Evolutionary conservation across 2,797 vertebrate species (phyloP).

Genomic region (Lepilemur septentrionalis): DNA sequence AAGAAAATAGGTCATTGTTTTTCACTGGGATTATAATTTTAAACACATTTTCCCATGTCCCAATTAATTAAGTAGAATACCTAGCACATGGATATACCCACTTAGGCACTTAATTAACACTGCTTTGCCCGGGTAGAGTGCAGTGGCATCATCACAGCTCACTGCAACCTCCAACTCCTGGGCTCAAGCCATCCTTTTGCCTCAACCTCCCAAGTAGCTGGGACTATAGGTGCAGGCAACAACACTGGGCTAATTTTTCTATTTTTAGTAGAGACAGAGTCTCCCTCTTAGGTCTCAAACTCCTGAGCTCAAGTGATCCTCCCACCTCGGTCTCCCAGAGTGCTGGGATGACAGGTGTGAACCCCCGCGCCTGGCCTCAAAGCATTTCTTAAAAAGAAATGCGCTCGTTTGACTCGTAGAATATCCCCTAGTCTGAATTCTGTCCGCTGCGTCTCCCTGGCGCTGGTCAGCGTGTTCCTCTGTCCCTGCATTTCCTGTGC

Average conservation of each 20-base stretch:
- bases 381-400: neutral
- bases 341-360: too few relatives aligned
- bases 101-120: neutral
- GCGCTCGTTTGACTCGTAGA: neutral
- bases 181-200: neutral
- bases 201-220: neutral
- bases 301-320: too few relatives aligned
- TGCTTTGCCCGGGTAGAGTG: too few relatives aligned
- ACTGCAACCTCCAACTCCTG: too few relatives aligned
- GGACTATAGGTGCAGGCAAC: neutral
- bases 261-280: too few relatives aligned
- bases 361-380: neutral
- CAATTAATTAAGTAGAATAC: neutral
- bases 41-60: neutral
- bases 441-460: neutral
- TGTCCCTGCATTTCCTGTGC: neutral
- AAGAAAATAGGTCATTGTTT: neutral
- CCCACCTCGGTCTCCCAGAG: too few relatives aligned
- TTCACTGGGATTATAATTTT: neutral
- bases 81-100: neutral
- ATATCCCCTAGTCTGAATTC: neutral
- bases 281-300: too few relatives aligned
- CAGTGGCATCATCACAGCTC: too few relatives aligned
- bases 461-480: neutral
- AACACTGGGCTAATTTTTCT: too few relatives aligned